Evolutionary conservation across 2,888 invertebrate species (phyloP), one percentile per base, ranked within the genome.

Genomic region (Anthrax anthrax): DNA sequence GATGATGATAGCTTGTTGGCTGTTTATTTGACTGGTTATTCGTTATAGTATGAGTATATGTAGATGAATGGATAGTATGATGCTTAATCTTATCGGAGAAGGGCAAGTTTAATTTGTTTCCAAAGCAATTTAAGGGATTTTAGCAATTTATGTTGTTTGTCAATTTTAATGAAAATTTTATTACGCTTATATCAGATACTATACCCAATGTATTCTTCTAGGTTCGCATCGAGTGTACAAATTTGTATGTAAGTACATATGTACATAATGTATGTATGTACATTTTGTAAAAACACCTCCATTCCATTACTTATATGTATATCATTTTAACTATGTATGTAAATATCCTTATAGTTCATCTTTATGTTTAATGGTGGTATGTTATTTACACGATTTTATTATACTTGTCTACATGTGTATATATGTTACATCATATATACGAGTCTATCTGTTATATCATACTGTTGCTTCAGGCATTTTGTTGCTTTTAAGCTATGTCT

Each of bases 91-190:
- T 18, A 12, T 29, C 27, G 16, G 36, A 27, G 41, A 37, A 42
- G 42, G 39, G 52, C 44, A 45, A 49, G 51, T 55, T 55, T 55
- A 56, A 56, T 56, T 56, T 56, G 54, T 56, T 56, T 54, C 49
- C 56, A 52, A 56, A 56, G 54, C 55, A 55, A 55, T 56, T 56
- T 55, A 55, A 55, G 53, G 56, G 56, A 56, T 56, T 56, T 54
- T 51, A 54, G 50, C 54, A 56, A 56, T 56, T 56, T 56, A 55
- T 56, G 55, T 56, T 56, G 55, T 56, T 56, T 56, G 56, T 55
- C 56, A 55, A 55, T 56, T 54, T 55, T 56, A 55, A 56, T 56
- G 56, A 56, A 56, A 56, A 51, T 56, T 55, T 55, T 55, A 55
- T 55, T 55, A 49, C 51, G 49, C 49, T 51, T 51, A 51, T 51